Evolutionary conservation across 2,888 invertebrate genomes (phyloP), one percentile per base, ranked within the genome.

Genomic region (Blastobasis adustella): DNA sequence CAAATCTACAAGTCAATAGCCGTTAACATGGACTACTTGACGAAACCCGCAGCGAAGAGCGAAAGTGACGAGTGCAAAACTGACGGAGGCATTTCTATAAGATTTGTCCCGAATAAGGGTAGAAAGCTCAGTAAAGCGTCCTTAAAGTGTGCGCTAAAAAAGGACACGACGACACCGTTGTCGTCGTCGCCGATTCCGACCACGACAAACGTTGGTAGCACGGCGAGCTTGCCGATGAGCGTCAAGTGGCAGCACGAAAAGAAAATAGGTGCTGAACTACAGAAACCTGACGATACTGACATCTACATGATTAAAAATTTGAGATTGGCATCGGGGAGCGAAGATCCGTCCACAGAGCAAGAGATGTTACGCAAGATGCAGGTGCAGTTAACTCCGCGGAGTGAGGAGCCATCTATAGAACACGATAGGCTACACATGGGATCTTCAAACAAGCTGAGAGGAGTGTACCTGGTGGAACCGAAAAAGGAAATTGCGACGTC

Each of bases 1-100:
- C 85, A 86, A 65, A 86, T 86, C 63, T 86, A 87, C 60, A 83
- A 82, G 55, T 83, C 86, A 0, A 70, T 86, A 56, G 75, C 81
- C 23, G 54, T 77, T 5, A 73, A 73, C 47, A 54, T 76, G 56
- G 73, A 74, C 10, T 58, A 62, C 39, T 66, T 71, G 1, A 61
- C 61, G n/a, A 76, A 75, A 59, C 71, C 70, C 38, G 65, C 67
- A 6, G 71, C 78, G 3, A 49, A 55, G 4, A 73, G 66, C 49
- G 70, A 71, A 51, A 66, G 59, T 48, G 66, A 65, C 5, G 47
- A 43, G 5, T 8, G 9, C 9, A 42, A 42, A 6, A n/a, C 42
- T 42, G 60, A 66, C 23, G 23, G 23, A 23, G 23, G 23, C 3
- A 23, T 23, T 23, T 23, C 23, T 23, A 23, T 23, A 2, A 23